Conservation (phyloP, 2,797 vertebrate species). For the Leptoclinus maculatus region DNA sequence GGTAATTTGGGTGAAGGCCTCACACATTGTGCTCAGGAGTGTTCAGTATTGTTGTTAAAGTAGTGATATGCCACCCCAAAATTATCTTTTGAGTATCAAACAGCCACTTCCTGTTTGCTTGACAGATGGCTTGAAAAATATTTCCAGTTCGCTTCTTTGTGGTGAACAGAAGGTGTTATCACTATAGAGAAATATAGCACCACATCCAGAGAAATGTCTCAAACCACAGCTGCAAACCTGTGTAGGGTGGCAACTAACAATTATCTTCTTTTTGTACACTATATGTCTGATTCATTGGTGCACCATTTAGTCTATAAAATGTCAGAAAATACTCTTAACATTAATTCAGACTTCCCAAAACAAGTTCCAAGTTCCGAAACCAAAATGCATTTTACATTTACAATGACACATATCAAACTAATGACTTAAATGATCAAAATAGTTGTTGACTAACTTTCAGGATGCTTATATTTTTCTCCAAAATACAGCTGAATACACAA, state of each 20-base stretch:
- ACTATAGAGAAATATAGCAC: not conserved
- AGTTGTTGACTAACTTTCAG: not conserved
- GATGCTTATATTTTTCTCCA: not conserved
- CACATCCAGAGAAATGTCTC: not conserved
- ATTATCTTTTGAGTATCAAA: not conserved
- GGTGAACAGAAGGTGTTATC: not conserved
- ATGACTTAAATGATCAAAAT: not conserved
- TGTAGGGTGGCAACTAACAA: not conserved
- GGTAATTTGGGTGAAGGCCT: not conserved
- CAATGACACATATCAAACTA: not conserved
- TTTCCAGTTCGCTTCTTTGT: not conserved
- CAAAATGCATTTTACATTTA: not conserved
- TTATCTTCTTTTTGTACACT: not conserved
- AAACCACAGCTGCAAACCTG: not conserved
- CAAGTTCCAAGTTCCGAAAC: not conserved
- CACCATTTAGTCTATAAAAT: not conserved
- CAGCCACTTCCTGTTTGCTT: slow-evolving; percentile 31
- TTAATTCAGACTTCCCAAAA: not conserved
- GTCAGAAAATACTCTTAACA: not conserved
- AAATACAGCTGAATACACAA: not conserved
- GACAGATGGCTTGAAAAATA: not conserved
- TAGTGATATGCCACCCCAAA: not conserved
- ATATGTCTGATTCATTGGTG: not conserved
- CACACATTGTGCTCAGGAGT: not conserved
- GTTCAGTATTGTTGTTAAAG: not conserved